These are phyloP conservation scores for Apodemia duryi DNA, from an alignment of 2,888 invertebrate genomes.

Conservation along the genomic window DNA sequence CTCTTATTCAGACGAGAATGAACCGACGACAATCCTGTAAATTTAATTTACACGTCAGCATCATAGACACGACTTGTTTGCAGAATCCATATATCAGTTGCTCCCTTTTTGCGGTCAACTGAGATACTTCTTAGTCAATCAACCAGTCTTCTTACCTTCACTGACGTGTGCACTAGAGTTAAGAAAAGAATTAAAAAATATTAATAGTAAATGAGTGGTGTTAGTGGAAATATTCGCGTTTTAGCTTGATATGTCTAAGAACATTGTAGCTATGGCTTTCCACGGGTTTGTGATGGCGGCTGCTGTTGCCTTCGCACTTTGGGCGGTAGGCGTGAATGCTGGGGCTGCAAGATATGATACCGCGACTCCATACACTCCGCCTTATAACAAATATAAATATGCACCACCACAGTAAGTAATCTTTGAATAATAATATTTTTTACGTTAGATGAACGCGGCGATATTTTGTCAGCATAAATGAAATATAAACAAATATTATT, in stretches of 20 bases:
- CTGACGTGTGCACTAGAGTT: conserved; percentile 43
- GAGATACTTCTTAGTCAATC: conserved; percentile 45
- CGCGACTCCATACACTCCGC: conserved; percentile 64
- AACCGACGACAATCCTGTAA: conserved; percentile 42
- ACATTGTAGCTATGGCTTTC: conserved; percentile 47
- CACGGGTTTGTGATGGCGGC: conserved; percentile 55
- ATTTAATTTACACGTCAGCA: conserved; percentile 66
- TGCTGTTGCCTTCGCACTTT: conserved; percentile 49
- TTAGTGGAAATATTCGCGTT: conserved; percentile 20
- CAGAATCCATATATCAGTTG: conserved; percentile 58
- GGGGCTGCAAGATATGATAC: conserved; percentile 54
- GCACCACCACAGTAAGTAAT: conserved; percentile 63
- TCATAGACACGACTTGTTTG: conserved; percentile 56
- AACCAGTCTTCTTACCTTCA: conserved; percentile 52
- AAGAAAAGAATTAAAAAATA: conserved; percentile 22
- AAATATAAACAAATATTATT: too few species aligned
- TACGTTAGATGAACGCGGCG: too few species aligned
- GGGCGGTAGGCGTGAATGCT: conserved; percentile 58
- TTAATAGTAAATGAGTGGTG: conserved; percentile 18
- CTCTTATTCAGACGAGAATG: conserved; percentile 26
- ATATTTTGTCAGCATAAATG: too few species aligned
- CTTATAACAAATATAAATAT: conserved; percentile 56
- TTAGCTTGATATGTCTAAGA: conserved; percentile 29
- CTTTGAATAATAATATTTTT: neutral
- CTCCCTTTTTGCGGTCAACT: conserved; percentile 61